Base-by-base conservation (phyloP, 2,888 invertebrate genomes). In the Biston stratarius region DNA sequence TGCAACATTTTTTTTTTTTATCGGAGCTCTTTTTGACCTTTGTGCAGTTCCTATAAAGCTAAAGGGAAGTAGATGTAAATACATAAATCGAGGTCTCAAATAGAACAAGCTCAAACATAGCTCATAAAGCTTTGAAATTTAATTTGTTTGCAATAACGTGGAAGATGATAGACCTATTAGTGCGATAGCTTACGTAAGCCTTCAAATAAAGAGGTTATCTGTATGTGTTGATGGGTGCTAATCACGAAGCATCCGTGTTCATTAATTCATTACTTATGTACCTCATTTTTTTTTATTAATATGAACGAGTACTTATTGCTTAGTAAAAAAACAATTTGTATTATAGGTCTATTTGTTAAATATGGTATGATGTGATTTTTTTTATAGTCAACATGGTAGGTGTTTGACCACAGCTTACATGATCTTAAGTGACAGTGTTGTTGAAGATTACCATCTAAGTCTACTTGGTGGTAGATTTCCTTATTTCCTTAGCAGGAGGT, bases 201-300 rank as follows among this genome's bases (percentile, higher is more conserved):
- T 58, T 57, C 51, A 58, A 62, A 65, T 61, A 65, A 60, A 55
- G 34, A 48, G 8, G 51, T 51, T 24, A 55, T 6, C 10, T 15
- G 34, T 59, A 42, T 53, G 33, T 42, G 14, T 60, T 48, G 42
- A 49, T 48, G 47, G 38, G 49, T 56, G 42, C 55, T 65, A 61
- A 65, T 65, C 61, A 56, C 15, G 44, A 15, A 44, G 38, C 51
- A 61, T 65, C 65, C 65, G 65, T 45, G 14, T 64, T 48, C 48
- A 59, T 59, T 38, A 47, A 12, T 59, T 33, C n/a, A 40, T 59
- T 44, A 47, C 8, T 38, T 34, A 38, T 33, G 12, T 55, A 56
- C 10, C 59, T 49, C 24, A 40, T 48, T 48, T 40, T 59, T n/a
- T 49, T 40, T 49, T 59, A 59, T 40, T 15, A 12, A 15, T 48